These are phyloP conservation scores for Argyrosomus japonicus DNA, from an alignment of 2,113 vertebrate genomes.

Conservation along the genomic window DNA sequence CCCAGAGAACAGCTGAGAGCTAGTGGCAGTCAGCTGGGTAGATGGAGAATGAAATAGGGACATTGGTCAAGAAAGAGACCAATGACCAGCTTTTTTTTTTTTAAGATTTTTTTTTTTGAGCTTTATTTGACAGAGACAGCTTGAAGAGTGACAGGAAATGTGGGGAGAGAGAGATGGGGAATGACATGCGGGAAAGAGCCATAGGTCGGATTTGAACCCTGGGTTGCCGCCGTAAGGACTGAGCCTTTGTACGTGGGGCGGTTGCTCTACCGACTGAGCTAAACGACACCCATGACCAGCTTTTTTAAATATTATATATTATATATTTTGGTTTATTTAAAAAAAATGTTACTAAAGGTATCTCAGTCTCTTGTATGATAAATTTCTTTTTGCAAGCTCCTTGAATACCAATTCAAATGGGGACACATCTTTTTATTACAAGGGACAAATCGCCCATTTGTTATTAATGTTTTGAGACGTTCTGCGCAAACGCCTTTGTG, in stretches of 20 bases:
- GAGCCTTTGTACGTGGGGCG: too few relatives aligned
- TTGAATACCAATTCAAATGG: conserved; percentile 9
- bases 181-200: too few relatives aligned
- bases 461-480: neutral
- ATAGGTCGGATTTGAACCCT: too few relatives aligned
- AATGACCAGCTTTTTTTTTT: neutral
- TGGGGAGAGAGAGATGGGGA: too few relatives aligned
- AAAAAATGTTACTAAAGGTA: conserved; percentile 1
- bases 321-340: conserved; percentile 9
- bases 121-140: too few relatives aligned
- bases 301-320: conserved; percentile 5
- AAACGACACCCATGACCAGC: neutral
- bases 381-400: neutral
- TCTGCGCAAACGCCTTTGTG: neutral
- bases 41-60: neutral
- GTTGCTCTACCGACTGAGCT: too few relatives aligned
- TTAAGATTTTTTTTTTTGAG: too few relatives aligned
- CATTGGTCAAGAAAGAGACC: conserved; percentile 1
- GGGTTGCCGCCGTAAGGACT: too few relatives aligned
- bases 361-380: neutral
- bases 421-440: neutral
- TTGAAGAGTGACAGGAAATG: too few relatives aligned
- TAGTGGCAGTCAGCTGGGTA: neutral
- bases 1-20: neutral
- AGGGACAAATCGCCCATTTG: neutral